A percentile compares a stretch with the other conserved stretches of the same genome.
These are phyloP conservation scores for Epizoanthus rinbou DNA, from an alignment of 92 coral and sea anemone species.

Conservation along the genomic window DNA sequence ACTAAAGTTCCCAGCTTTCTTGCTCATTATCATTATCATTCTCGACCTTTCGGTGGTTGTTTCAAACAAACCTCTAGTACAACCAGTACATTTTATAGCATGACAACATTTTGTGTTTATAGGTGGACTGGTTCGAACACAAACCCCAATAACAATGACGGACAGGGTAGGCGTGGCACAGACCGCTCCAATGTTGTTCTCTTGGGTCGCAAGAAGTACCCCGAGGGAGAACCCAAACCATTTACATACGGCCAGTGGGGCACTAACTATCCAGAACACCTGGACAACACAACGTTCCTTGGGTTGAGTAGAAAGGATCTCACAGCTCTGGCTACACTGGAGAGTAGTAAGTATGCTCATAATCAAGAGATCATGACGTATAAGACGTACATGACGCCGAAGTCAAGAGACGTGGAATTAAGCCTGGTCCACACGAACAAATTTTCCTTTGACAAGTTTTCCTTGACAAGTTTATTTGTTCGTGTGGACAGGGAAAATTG, in stretches of 20 bases:
- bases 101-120: background rate
- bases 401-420: too few relatives aligned
- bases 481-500: too few relatives aligned
- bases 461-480: too few relatives aligned
- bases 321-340: slow-evolving; percentile 69
- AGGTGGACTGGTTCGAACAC: slow-evolving; percentile 99
- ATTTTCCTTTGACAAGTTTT: too few relatives aligned
- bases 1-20: too few relatives aligned
- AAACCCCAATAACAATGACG: slow-evolving; percentile 93
- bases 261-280: slow-evolving; percentile 80
- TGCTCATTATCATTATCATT: too few relatives aligned
- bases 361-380: too few relatives aligned
- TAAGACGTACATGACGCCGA: too few relatives aligned
- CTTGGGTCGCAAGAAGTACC: slow-evolving; percentile 59
- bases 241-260: slow-evolving; percentile 81
- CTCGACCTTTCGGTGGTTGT: too few relatives aligned
- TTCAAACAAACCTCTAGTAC: too few relatives aligned
- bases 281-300: slow-evolving; percentile 73
- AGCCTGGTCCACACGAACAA: too few relatives aligned
- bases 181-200: slow-evolving; percentile 87
- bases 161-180: slow-evolving; percentile 94
- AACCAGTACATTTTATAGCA: too few relatives aligned
- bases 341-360: slow-evolving; percentile 62
- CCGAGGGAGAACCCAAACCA: slow-evolving; percentile 58
- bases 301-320: slow-evolving; percentile 74